Base-by-base conservation (phyloP, 2,113 vertebrate species). In the Sinocyclocheilus rhinocerous region DNA sequence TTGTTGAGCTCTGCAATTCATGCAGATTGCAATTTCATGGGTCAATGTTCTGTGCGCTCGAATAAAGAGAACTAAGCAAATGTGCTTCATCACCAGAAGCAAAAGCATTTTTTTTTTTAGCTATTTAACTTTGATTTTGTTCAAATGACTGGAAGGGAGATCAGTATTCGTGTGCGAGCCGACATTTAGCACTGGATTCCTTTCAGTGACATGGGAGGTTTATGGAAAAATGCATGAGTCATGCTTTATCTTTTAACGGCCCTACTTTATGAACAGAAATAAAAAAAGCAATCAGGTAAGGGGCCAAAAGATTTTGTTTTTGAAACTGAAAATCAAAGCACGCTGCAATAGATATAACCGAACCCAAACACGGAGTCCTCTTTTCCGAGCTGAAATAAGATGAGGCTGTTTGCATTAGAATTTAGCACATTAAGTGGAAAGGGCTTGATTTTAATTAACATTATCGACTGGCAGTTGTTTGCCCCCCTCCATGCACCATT, bases 381-480 rank as follows among this genome's bases (percentile, higher is more conserved):
- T 65, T 5, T 29, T 22, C 45, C 9, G 3, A 67, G 61, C 18
- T 84, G 69, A 90, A 90, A 88, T 85, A 85, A 57, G 85, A 90
- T 80, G 85, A 26, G 73, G 63, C 87, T 91, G 88, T 92, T 93
- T 93, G 92, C 87, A 90, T 90, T 88, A 79, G 86, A 93, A 91
- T 93, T 91, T 89, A 93, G 88, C 87, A 88, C 89, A 93, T 92
- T 91, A 91, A 92, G 86, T 91, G 87, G 87, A 89, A 87, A 90
- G 81, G 76, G 86, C 90, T 93, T 88, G 82, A 84, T 93, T 91
- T 93, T 92, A 93, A 93, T 93, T 93, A 92, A 89, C 87, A 86
- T 88, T 93, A 95, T 94, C 91, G 93, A 94, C 93, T 91, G 81
- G 85, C 81, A 79, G 90, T 86, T 85, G 89, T 93, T 91, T 90